Base-by-base conservation (phyloP, 2,113 vertebrate species). In the Oreocharis arfaki region DNA sequence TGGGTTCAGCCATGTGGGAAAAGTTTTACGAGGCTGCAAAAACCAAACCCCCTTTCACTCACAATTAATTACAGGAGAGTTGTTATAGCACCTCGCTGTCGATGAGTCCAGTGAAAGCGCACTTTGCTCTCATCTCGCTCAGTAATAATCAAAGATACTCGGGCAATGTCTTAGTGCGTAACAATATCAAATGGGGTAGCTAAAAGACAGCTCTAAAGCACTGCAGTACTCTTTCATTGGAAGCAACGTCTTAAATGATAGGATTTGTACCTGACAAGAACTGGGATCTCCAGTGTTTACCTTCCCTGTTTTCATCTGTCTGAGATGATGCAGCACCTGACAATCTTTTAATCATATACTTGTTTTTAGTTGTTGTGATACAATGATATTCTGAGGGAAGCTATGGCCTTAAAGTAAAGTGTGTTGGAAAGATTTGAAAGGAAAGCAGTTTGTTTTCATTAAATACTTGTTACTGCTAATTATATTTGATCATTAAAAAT, bases 1-100 rank as follows among this genome's bases (percentile, higher is more conserved):
- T 96, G 97, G 97, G 98, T 99, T 99, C 98, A 98, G 98, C 98
- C 99, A 98, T 98, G 97, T 98, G 99, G 98, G 99, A 99, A 98
- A 99, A 98, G 97, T 98, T 98, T 98, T 98, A 98, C 84, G 63
- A 98, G 97, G 97, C 98, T 98, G 97, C 97, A 97, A 98, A 98
- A 98, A 96, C 97, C 97, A 97, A 98, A 97, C 98, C 98, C 97
- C 97, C 96, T 96, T 98, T 98, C 97, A 96, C 98, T 98, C 98
- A 97, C 98, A 98, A 98, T 99, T 99, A 99, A 99, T 99, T 99
- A 99, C 98, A 98, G 97, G 88, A 97, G 96, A 96, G 97, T 97
- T 98, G 97, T 96, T 97, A 96, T 97, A 98, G 98, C 97, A 98
- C 97, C 98, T 98, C 53, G 91, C 97, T 97, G 97, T 98, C 97